Evolutionary conservation across 2,888 invertebrate genomes (phyloP).

Genomic region (Himalopsyche tibetana): DNA sequence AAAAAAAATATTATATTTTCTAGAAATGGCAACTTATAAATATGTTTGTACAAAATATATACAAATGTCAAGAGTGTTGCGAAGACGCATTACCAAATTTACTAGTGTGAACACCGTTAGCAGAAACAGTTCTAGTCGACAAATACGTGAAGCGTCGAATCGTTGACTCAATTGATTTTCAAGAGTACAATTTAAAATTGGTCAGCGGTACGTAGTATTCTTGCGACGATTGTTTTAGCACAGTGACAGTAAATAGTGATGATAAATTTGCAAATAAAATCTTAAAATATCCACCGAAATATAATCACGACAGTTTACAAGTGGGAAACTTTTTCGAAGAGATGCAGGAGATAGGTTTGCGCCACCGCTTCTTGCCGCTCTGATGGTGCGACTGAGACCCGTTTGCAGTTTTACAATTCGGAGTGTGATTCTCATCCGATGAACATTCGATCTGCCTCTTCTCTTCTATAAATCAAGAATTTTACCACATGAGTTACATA

Average conservation of each 20-base stretch:
- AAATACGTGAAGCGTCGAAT: background rate
- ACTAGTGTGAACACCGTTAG: background rate
- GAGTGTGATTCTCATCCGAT: conserved; percentile 54
- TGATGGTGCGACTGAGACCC: conserved; percentile 66
- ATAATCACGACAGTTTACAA: conserved; percentile 79
- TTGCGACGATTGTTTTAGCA: background rate
- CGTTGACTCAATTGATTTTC: background rate
- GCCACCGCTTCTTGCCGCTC: conserved; percentile 74
- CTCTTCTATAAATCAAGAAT: conserved; percentile 59
- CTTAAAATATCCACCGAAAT: conserved; percentile 9
- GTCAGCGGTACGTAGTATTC: background rate
- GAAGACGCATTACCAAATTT: conserved; percentile 3
- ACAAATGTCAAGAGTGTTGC: conserved; percentile 9
- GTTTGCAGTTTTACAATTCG: conserved; percentile 68
- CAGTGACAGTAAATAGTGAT: background rate
- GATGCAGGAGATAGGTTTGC: conserved; percentile 79
- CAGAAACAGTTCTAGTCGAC: background rate
- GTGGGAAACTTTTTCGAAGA: conserved; percentile 78
- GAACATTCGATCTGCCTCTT: conserved; percentile 52
- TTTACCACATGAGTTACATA: no score
- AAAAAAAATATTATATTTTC: conserved; percentile 22
- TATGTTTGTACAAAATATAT: conserved; percentile 34
- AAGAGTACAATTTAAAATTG: background rate
- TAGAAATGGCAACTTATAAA: conserved; percentile 22
- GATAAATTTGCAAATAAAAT: conserved; percentile 9